These are phyloP conservation scores for Melanostigma gelatinosum DNA, from an alignment of 2,113 vertebrate genomes.

Conservation along the genomic window DNA sequence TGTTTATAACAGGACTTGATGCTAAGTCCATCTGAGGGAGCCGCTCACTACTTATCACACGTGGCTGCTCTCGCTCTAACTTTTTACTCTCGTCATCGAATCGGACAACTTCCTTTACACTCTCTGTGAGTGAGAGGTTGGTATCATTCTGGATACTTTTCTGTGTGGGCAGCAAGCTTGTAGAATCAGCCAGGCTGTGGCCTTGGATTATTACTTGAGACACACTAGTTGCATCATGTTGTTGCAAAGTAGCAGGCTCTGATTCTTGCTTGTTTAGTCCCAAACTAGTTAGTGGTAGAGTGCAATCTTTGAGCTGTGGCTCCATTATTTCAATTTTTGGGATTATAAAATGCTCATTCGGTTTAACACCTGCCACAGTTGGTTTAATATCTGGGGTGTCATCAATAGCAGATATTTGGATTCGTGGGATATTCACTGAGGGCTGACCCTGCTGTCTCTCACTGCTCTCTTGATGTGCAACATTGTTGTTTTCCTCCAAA, in stretches of 20 bases:
- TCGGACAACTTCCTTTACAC: conserved; percentile 59
- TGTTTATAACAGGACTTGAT: conserved; percentile 73
- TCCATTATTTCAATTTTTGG: conserved; percentile 71
- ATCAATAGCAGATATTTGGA: conserved; percentile 57
- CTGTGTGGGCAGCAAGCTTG: conserved; percentile 25
- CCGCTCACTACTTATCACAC: conserved; percentile 3
- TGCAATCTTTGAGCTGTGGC: conserved; percentile 63
- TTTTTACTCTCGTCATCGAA: conserved; percentile 32
- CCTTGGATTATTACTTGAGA: conserved; percentile 37
- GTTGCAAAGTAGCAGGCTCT: conserved; percentile 46
- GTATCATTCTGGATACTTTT: conserved; percentile 49
- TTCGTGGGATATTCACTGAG: conserved; percentile 62
- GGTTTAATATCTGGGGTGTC: conserved; percentile 54
- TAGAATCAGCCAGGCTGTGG: conserved; percentile 7
- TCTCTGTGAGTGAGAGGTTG: conserved; percentile 20
- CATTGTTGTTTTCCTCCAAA: conserved; percentile 13
- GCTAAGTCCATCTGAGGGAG: conserved; percentile 45
- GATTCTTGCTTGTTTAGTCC: conserved; percentile 45
- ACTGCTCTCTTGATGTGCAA: conserved; percentile 30
- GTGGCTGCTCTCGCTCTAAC: conserved; percentile 5
- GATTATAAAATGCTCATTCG: conserved; percentile 56
- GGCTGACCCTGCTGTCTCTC: conserved; percentile 25
- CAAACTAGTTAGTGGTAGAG: conserved; percentile 57
- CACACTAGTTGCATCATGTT: conserved; percentile 50
- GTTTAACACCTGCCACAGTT: conserved; percentile 41